phyloP scores from a whole-genome alignment of 2,888 invertebrate species.

The Corythucha ciliata region DNA sequence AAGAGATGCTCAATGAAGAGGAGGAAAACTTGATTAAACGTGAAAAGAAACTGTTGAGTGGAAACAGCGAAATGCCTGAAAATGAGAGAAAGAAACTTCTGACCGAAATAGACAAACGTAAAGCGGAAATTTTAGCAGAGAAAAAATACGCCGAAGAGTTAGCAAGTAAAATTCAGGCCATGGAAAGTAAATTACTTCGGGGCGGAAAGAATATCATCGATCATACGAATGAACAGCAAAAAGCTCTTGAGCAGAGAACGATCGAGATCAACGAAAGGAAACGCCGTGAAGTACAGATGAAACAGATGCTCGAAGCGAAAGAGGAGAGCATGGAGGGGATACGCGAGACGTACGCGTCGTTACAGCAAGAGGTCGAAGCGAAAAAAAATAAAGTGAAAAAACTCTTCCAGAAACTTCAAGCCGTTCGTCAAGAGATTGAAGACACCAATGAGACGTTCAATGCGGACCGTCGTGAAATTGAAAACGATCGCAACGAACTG shows the following conservation, averaged over 20 bases:
- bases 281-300: conserved; percentile 74
- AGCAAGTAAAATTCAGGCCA: conserved; percentile 63
- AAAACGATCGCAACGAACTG: conserved; percentile 82
- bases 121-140: conserved; percentile 41
- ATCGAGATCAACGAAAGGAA: conserved; percentile 84
- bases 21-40: conserved; percentile 32
- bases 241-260: conserved; percentile 73
- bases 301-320: conserved; percentile 84
- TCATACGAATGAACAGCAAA: conserved; percentile 88
- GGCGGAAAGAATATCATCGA: conserved; percentile 93
- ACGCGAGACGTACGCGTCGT: conserved; percentile 77
- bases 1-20: conserved; percentile 38
- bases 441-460: conserved; percentile 83
- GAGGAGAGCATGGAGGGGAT: conserved; percentile 88
- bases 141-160: conserved; percentile 60
- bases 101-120: conserved; percentile 42
- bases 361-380: conserved; percentile 94
- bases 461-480: conserved; percentile 81
- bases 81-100: conserved; percentile 41
- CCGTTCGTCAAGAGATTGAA: conserved; percentile 55
- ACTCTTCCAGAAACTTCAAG: conserved; percentile 72
- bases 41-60: conserved; percentile 32
- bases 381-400: conserved; percentile 91
- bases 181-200: conserved; percentile 89
- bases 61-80: conserved; percentile 34